Base-by-base conservation (phyloP, 2,888 invertebrate species). In the Drosophila atripex region DNA sequence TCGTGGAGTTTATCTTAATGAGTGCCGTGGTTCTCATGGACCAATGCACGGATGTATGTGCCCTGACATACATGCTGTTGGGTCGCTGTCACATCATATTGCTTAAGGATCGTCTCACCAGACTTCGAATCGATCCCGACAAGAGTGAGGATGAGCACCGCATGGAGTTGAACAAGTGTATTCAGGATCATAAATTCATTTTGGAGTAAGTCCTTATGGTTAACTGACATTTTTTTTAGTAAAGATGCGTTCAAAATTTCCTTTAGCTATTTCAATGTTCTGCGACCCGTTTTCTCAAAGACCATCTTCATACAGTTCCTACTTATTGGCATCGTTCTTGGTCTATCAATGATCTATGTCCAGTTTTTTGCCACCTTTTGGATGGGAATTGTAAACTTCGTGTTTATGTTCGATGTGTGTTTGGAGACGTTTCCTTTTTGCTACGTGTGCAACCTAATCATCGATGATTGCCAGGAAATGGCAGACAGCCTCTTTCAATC, bases 401-500 rank as follows among this genome's bases (percentile, higher is more conserved):
- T 66, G 0, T 83, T 75, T 21, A 30, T 83, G 2, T 47, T 28
- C 1, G 63, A 49, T 18, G 51, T 84, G 0, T 0, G 71, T 0
- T 4, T 87, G 59, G 58, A 83, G 39, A 78, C 83, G 0, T 87
- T 77, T 46, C 85, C 87, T 14, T 71, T 83, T 8, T 78, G 87
- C 54, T 85, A 73, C n/a, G 39, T 85, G 8, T 87, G 83, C 60
- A 66, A 85, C 4, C 8, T 65, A 35, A 54, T 83, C 0, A 45
- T 59, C 5, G 54, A 65, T 0, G 83, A 83, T n/a, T 71, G 71
- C n/a, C 60, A 49, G 1, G 55, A 78, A 0, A 57, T 86, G 0
- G 21, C 78, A 0, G 12, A 72, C 5, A 30, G 57, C 9, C 61
- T 87, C 5, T 87, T 83, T 18, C 77, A 83, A 12, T 86, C 83